Conservation (phyloP, 37 sponge, comb jelly and placozoan species). For the Axinella damicornis region DNA sequence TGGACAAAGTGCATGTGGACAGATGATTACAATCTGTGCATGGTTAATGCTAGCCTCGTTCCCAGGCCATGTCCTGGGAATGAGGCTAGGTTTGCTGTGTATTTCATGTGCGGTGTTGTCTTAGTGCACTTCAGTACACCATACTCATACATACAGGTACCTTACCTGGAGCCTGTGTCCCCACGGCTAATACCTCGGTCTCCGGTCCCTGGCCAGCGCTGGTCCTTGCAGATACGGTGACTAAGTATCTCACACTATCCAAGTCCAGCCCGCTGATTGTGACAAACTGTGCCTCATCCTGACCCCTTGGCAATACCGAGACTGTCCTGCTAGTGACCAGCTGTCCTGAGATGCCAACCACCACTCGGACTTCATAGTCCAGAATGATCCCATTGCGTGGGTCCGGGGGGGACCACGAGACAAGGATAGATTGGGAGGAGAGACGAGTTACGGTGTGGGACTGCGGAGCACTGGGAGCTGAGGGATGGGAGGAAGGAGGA, state of each 20-base stretch:
- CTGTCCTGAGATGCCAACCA: constrained; percentile 8
- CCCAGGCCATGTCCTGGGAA: too few species aligned
- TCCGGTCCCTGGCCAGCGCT: constrained; percentile 22
- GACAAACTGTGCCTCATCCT: not conserved
- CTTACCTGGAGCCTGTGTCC: not conserved
- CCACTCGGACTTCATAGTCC: constrained; percentile 26
- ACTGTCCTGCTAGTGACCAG: constrained; percentile 1
- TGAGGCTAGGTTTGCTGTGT: too few species aligned
- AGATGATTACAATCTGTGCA: too few species aligned
- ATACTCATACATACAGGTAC: too few species aligned
- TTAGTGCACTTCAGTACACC: too few species aligned
- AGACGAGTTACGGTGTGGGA: constrained; percentile 4
- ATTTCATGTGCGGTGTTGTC: too few species aligned
- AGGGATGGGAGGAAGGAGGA: too few species aligned
- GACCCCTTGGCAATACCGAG: not conserved
- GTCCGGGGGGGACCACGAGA: constrained; percentile 67
- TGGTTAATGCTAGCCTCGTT: too few species aligned
- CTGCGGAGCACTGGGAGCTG: constrained; percentile 52
- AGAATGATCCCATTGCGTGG: constrained; percentile 59
- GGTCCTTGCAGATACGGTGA: constrained; percentile 21
- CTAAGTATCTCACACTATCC: constrained; percentile 11
- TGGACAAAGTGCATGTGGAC: too few species aligned
- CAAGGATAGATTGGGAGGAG: not conserved
- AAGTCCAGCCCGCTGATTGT: constrained; percentile 15
- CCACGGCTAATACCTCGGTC: constrained; percentile 19